A percentile compares a stretch with the other conserved stretches of the same genome.
These are phyloP conservation scores for Andricus quercusramuli DNA, from an alignment of 2,888 invertebrate genomes.

Conservation along the genomic window DNA sequence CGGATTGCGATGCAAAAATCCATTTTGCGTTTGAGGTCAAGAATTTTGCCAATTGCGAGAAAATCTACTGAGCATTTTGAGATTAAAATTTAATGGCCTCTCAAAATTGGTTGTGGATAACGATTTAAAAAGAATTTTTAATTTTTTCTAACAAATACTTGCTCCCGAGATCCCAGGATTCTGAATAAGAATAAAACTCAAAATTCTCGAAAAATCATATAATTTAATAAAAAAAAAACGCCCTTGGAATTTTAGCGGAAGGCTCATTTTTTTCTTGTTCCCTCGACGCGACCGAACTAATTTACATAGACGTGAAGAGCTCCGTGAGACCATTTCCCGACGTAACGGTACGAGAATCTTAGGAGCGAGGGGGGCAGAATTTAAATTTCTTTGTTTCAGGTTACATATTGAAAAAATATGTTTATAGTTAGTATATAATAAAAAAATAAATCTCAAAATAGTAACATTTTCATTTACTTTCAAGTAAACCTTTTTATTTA, in stretches of 20 bases:
- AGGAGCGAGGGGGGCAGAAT: not conserved
- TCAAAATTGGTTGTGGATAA: too few species aligned
- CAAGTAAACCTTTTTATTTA: too few species aligned
- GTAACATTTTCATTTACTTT: not conserved
- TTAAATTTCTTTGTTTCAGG: not conserved
- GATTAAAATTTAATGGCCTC: too few species aligned
- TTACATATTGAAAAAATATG: not conserved
- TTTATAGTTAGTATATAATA: not conserved
- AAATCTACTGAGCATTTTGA: too few species aligned
- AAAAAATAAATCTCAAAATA: not conserved
- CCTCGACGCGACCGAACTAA: not conserved
- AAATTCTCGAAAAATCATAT: not conserved
- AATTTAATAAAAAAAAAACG: not conserved
- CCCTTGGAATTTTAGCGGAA: not conserved
- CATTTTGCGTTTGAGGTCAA: too few species aligned
- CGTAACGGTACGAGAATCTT: constrained; percentile 29
- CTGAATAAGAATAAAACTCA: too few species aligned
- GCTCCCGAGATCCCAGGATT: too few species aligned
- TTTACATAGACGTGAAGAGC: constrained; percentile 32
- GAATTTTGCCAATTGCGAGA: too few species aligned
- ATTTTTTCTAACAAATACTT: too few species aligned
- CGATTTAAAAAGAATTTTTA: too few species aligned
- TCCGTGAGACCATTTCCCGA: constrained; percentile 13
- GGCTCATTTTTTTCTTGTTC: not conserved
- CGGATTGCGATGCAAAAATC: too few species aligned